Conservation (phyloP, 92 coral and sea anemone species). For the Montipora capitata region DNA sequence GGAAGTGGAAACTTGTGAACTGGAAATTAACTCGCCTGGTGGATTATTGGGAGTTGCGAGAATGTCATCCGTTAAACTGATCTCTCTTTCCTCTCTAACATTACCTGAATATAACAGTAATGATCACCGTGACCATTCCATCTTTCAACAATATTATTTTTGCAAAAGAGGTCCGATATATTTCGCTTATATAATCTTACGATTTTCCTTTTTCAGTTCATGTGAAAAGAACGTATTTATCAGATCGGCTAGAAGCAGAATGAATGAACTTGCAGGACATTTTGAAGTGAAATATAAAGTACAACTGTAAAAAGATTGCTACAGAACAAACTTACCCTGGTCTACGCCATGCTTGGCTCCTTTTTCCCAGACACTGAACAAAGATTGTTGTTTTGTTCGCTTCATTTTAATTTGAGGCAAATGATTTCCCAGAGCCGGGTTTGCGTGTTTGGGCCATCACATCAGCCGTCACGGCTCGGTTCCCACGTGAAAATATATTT, state of each 20-base stretch:
- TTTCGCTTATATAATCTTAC: slow-evolving; percentile 12
- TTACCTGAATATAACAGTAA: slow-evolving; percentile 21
- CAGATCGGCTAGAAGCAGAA: too few species aligned
- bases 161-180: slow-evolving; percentile 22
- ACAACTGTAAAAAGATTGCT: background rate
- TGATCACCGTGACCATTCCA: slow-evolving; percentile 22
- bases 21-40: slow-evolving; percentile 21
- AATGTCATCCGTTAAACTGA: slow-evolving; percentile 17
- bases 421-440: background rate
- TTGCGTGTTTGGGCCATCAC: background rate
- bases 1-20: slow-evolving; percentile 23
- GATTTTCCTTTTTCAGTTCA: slow-evolving; percentile 17
- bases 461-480: too few species aligned
- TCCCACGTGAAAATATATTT: too few species aligned
- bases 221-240: slow-evolving; percentile 20
- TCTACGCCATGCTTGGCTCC: background rate
- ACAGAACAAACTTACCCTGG: background rate
- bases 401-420: background rate
- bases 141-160: slow-evolving; percentile 18
- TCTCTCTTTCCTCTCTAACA: slow-evolving; percentile 30
- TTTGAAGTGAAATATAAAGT: too few species aligned
- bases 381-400: background rate
- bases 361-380: background rate
- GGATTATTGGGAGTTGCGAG: slow-evolving; percentile 31
- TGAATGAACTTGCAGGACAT: too few species aligned